Evolutionary conservation across 2,888 invertebrate genomes (phyloP).

Genomic region (Zaprionus obscuricornis): DNA sequence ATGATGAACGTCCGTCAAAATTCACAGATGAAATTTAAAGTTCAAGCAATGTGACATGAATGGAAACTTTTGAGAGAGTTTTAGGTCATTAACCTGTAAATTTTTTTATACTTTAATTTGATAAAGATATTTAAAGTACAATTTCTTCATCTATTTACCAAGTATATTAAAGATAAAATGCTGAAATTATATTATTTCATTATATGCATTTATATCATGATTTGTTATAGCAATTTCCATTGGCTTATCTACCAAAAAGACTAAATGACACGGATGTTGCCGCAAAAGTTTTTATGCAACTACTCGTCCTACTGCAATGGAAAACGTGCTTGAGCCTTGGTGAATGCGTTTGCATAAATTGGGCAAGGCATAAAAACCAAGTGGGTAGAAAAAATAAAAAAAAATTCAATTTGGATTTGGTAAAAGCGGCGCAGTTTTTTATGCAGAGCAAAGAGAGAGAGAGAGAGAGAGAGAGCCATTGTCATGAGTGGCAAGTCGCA

Average conservation of each 20-base stretch:
- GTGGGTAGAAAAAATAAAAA: slow-evolving; percentile 22
- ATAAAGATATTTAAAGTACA: too few species aligned
- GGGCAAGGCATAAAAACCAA: slow-evolving; percentile 47
- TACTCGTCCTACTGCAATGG: slow-evolving; percentile 21
- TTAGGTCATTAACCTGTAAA: too few species aligned
- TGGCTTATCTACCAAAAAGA: slow-evolving; percentile 25
- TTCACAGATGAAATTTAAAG: too few species aligned
- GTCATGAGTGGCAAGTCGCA: slow-evolving; percentile 24
- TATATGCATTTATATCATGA: slow-evolving; percentile 39
- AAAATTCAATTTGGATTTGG: slow-evolving; percentile 73
- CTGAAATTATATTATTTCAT: slow-evolving; percentile 7
- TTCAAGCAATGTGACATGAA: too few species aligned
- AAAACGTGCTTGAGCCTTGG: slow-evolving; percentile 64
- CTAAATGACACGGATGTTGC: slow-evolving; percentile 37
- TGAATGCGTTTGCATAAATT: slow-evolving; percentile 77
- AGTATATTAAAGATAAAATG: too few species aligned
- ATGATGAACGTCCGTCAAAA: too few species aligned
- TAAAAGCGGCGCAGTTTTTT: slow-evolving; percentile 49
- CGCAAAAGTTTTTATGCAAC: slow-evolving; percentile 38
- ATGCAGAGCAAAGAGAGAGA: too few species aligned
- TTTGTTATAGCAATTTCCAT: slow-evolving; percentile 49
- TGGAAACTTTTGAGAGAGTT: too few species aligned
- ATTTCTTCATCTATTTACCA: too few species aligned
- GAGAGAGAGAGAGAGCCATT: too few species aligned
- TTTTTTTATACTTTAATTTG: too few species aligned